Base-by-base conservation (phyloP, 2,113 vertebrate genomes). In the Struthidea cinerea region DNA sequence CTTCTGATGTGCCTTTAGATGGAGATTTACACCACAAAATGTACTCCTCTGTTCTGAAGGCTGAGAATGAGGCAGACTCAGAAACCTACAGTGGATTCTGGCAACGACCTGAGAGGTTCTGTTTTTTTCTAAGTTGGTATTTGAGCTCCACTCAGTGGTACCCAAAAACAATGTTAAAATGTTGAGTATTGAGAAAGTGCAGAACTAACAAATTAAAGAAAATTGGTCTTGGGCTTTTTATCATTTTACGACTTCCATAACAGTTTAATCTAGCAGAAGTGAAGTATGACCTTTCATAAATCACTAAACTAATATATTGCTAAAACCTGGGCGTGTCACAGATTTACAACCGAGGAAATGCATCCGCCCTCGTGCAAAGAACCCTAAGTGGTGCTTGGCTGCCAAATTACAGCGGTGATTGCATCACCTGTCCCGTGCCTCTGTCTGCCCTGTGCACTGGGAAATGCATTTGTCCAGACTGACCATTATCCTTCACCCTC, bases 101-200 rank as follows among this genome's bases (percentile, higher is more conserved):
- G 53, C 39, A 86, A 44, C 24, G 61, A 46, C 9, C 11, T 16
- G 44, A 82, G 53, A 77, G 6, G 15, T 55, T 90, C 88, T 37
- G 24, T 78, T 77, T 91, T 52, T 71, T 87, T 37, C 71, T 92
- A 84, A 90, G 75, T 63, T 95, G 88, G 76, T 96, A 95, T 96
- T 84, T 96, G 95, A 95, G 96, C 90, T 94, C 95, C 93, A 93
- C 94, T 96, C 87, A 94, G 95, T 97, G 94, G 94, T 44, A 67
- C 86, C 52, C 67, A 44, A 86, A 95, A 90, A 21, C 32, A 93
- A 11, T 37, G 39, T 33, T 80, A 68, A 89, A 78, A 70, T 46
- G 8, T 53, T 94, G 28, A 79, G 6, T 55, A 53, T 27, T 50
- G 49, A 85, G n/a, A 37, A 59, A 93, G 13, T 18, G 9, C 27